Conservation (phyloP, 2,888 invertebrate genomes). For the Aricia artaxerxes region DNA sequence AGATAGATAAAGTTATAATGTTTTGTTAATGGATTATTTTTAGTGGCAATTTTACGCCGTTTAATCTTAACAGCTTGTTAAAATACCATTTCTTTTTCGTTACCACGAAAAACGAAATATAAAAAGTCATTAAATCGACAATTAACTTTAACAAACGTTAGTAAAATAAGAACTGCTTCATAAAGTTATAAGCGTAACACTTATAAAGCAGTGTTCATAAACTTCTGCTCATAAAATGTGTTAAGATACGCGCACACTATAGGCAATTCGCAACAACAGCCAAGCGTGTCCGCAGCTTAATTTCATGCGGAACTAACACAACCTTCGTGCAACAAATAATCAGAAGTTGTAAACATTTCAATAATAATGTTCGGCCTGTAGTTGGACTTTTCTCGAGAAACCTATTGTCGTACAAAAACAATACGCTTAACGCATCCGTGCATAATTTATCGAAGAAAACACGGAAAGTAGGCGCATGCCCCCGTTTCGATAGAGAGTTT, state of each 20-base stretch:
- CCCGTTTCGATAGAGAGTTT: constrained; percentile 27
- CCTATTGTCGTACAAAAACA: constrained; percentile 27
- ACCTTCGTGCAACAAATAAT: constrained; percentile 27
- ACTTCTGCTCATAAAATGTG: neutral
- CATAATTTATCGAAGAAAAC: constrained; percentile 28
- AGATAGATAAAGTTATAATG: too few relatives aligned
- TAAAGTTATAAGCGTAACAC: neutral
- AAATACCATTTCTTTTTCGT: too few relatives aligned
- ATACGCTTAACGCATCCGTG: constrained; percentile 21
- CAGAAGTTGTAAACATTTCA: constrained; percentile 29
- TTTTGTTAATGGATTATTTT: too few relatives aligned
- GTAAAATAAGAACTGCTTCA: neutral
- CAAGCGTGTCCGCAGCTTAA: neutral
- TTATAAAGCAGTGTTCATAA: neutral
- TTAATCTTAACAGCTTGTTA: too few relatives aligned
- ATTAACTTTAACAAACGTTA: neutral
- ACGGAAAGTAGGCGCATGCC: constrained; percentile 25
- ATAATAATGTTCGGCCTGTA: constrained; percentile 22
- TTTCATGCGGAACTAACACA: constrained; percentile 19
- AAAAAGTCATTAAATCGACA: neutral
- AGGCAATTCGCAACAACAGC: neutral
- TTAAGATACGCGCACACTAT: neutral
- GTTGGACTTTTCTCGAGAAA: constrained; percentile 20
- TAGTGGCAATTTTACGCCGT: too few relatives aligned
- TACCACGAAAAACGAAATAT: neutral